A percentile compares a stretch with the other conserved stretches of the same genome.
These are phyloP conservation scores for Vespertilio murinus DNA, from an alignment of 2,797 vertebrate species.

Conservation along the genomic window DNA sequence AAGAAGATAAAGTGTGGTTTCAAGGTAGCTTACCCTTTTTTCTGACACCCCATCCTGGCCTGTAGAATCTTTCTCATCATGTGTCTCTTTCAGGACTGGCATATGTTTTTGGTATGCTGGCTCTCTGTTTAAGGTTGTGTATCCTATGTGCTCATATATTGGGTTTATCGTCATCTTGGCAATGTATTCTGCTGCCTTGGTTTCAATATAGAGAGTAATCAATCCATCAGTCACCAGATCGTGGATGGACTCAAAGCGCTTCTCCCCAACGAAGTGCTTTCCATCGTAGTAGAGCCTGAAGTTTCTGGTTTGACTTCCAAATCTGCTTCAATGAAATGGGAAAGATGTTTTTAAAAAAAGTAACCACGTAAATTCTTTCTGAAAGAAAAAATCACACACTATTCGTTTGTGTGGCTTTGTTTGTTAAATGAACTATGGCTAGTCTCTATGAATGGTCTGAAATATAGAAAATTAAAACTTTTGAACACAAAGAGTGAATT, in stretches of 20 bases:
- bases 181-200: slow-evolving; percentile 94
- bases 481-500: slow-evolving; percentile 67
- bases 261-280: slow-evolving; percentile 99
- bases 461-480: slow-evolving; percentile 72
- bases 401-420: slow-evolving; percentile 65
- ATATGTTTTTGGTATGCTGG: slow-evolving; percentile 92
- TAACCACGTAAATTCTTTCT: slow-evolving; percentile 82
- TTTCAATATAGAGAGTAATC: slow-evolving; percentile 95
- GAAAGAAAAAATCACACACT: slow-evolving; percentile 69
- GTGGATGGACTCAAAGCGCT: slow-evolving; percentile 94
- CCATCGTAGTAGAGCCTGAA: slow-evolving; percentile 99
- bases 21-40: slow-evolving; percentile 93
- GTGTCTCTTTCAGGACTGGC: slow-evolving; percentile 89
- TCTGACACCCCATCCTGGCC: slow-evolving; percentile 90
- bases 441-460: slow-evolving; percentile 57
- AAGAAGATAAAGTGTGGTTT: slow-evolving; percentile 79
- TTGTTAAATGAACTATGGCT: slow-evolving; percentile 73
- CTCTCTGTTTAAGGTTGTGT: slow-evolving; percentile 98
- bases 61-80: slow-evolving; percentile 88
- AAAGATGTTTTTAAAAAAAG: slow-evolving; percentile 84
- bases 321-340: slow-evolving; percentile 90
- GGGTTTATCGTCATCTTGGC: slow-evolving; percentile 99
- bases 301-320: slow-evolving; percentile 98
- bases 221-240: slow-evolving; percentile 95
- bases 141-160: slow-evolving; percentile 99